Evolutionary conservation across 2,113 vertebrate genomes (phyloP).

Genomic region (Austrofundulus limnaeus): DNA sequence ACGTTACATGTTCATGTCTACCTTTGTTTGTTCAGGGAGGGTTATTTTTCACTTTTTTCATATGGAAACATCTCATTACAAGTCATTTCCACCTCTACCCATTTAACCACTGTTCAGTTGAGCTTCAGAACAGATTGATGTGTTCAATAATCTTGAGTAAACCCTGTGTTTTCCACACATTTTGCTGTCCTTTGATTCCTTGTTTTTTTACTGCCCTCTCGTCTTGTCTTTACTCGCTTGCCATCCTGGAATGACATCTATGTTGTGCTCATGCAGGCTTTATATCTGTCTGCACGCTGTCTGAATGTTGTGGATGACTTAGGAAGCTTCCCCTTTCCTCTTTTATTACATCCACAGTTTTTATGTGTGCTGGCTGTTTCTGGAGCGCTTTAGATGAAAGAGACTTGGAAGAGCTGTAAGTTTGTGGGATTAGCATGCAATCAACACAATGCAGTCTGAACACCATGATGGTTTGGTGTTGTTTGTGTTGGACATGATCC

Average conservation of each 20-base stretch:
- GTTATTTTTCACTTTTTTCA: background rate
- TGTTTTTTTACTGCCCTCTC: conserved; percentile 9
- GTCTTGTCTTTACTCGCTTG: conserved; percentile 54
- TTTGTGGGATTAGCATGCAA: conserved; percentile 53
- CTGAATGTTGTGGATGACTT: conserved; percentile 43
- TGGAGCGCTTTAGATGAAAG: conserved; percentile 60
- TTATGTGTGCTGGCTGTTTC: conserved; percentile 37
- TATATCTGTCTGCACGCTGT: conserved; percentile 65
- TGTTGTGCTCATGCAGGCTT: conserved; percentile 19
- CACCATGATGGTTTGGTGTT: conserved; percentile 38
- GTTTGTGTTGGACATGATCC: conserved; percentile 55
- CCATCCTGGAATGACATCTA: conserved; percentile 56
- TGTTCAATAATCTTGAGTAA: conserved; percentile 30
- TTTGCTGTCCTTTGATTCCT: conserved; percentile 10
- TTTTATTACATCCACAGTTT: conserved; percentile 56
- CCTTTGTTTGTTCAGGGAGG: conserved; percentile 1
- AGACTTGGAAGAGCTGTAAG: conserved; percentile 20
- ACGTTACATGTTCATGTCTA: background rate
- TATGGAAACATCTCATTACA: background rate
- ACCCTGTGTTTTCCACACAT: conserved; percentile 13
- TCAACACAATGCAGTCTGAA: background rate
- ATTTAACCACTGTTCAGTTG: conserved; percentile 4
- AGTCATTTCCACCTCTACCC: too few relatives aligned
- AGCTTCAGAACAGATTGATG: conserved; percentile 4
- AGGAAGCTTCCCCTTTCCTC: conserved; percentile 48